These are phyloP conservation scores for Oppia nitens DNA, from an alignment of 1,140 invertebrate species.

Conservation along the genomic window DNA sequence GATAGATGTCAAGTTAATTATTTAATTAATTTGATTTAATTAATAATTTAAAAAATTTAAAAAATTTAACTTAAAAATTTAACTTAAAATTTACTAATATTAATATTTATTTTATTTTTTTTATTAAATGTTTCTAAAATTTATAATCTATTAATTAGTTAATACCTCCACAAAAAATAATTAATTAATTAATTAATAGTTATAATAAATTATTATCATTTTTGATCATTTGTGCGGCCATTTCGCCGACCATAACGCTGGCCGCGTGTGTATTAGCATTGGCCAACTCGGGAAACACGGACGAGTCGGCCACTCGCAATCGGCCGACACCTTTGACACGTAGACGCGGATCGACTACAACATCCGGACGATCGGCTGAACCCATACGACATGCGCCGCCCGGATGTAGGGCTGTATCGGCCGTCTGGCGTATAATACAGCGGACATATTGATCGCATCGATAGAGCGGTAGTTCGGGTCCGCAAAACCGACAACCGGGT, in stretches of 20 bases:
- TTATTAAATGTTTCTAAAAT: too few species aligned
- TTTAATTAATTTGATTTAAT: too few species aligned
- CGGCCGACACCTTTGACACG: constrained; percentile 43
- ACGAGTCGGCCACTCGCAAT: constrained; percentile 49
- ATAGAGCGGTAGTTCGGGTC: constrained; percentile 37
- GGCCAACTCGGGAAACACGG: constrained; percentile 42
- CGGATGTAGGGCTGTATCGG: constrained; percentile 19
- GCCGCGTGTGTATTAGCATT: constrained; percentile 16
- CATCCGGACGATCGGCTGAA: constrained; percentile 45
- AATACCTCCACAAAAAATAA: too few species aligned
- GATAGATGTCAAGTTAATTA: too few species aligned
- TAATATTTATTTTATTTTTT: too few species aligned
- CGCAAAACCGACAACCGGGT: constrained; percentile 52
- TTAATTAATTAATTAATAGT: too few species aligned
- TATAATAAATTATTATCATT: neutral
- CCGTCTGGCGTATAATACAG: constrained; percentile 5
- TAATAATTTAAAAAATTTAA: too few species aligned
- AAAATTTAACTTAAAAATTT: too few species aligned
- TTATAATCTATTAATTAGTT: too few species aligned
- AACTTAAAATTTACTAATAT: too few species aligned
- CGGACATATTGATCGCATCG: constrained; percentile 45
- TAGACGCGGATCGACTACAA: constrained; percentile 50
- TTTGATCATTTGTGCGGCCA: constrained; percentile 7
- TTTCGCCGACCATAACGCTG: constrained; percentile 13
- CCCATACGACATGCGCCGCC: constrained; percentile 55